Base-by-base conservation (phyloP, 2,888 invertebrate species). In the Blastobasis adustella region DNA sequence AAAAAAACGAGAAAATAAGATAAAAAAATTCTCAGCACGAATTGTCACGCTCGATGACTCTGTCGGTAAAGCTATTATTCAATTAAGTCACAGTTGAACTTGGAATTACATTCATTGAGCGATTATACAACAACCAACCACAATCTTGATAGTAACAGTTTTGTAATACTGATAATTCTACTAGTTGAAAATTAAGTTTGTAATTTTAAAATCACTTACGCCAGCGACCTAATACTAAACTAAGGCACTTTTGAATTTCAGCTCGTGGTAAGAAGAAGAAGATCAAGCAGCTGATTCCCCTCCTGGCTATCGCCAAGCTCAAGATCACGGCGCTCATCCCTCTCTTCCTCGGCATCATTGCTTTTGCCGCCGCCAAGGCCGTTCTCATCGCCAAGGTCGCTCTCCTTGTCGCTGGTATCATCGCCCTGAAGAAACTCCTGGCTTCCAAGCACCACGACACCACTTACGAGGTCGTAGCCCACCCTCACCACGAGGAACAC, bases 361-460 rank as follows among this genome's bases (percentile, higher is more conserved):
- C 95, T 37, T 89, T 96, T 52, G 90, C 95, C 49, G 95, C 96
- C n/a, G 93, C 95, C 84, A 96, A 96, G 86, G 96, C 96, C 44
- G 90, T 96, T 54, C 86, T 95, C 57, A 91, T 96, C 63, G 95
- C 95, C 73, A 96, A 96, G 90, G 90, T 96, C 65, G 92, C 96
- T 0, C 90, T 96, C 43, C 90, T 95, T 46, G 91, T 96, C 58
- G 92, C 95, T 56, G 92, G 92, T 66, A 91, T 95, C 66, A 92
- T 96, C 67, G 90, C 88, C 23, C 65, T 89, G 69, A 89, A 89
- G 79, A 96, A 96, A 71, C 90, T 96, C 37, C 78, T 95, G 56
- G 94, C 92, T 49, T 90, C 91, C 69, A 94, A 94, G 71, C 92
- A 89, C 56, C 84, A 91, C 52, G 90, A 90, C 47, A 92, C 93